These are phyloP conservation scores for Sebastes baramenuke DNA, from an alignment of 2,797 vertebrate genomes.

Conservation along the genomic window DNA sequence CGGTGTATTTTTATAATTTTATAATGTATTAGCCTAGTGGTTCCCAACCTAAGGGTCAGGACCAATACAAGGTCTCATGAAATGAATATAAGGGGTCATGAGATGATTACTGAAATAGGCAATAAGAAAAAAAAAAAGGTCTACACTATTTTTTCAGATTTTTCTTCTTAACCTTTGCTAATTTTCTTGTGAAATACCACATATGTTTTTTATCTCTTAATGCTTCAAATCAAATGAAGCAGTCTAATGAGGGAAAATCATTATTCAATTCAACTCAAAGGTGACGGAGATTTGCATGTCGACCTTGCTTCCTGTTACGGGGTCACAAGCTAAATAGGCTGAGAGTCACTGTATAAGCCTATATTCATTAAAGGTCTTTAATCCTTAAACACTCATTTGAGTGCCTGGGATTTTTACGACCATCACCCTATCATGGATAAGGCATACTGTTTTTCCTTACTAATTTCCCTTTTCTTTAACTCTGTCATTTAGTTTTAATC, in stretches of 20 bases:
- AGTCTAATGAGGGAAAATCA: background rate
- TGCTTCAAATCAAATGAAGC: background rate
- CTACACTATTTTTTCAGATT: background rate
- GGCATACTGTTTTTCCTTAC: background rate
- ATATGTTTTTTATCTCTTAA: background rate
- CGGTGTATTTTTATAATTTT: background rate
- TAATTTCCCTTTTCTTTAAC: background rate
- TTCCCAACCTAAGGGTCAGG: background rate
- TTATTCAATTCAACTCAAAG: background rate
- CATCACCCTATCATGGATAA: background rate
- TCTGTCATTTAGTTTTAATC: background rate
- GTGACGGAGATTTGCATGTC: background rate
- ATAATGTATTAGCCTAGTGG: background rate
- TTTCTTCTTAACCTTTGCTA: background rate
- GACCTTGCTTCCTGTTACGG: background rate
- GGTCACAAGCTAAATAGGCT: background rate
- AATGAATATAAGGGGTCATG: background rate
- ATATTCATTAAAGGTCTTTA: background rate
- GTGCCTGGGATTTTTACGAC: background rate
- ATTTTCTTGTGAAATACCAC: background rate
- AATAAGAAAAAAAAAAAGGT: background rate
- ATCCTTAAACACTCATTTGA: background rate
- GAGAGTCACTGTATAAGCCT: background rate
- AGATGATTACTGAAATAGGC: background rate
- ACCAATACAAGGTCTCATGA: background rate